These are phyloP conservation scores for Procambarus clarkii DNA, from an alignment of 1,140 invertebrate genomes.

Conservation along the genomic window DNA sequence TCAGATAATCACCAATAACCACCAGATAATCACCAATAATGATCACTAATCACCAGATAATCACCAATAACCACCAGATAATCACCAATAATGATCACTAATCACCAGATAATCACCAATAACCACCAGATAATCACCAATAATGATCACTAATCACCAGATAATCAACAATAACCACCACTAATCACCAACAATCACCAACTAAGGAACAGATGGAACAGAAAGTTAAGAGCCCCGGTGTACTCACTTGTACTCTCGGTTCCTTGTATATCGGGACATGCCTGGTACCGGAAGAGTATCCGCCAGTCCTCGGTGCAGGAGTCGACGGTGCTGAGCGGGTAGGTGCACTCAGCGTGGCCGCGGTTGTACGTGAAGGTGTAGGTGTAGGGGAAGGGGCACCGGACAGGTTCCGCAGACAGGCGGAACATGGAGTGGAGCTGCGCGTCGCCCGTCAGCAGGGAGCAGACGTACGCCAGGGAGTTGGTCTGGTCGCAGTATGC, in stretches of 20 bases:
- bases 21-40: too few species aligned
- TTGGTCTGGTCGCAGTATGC: constrained; percentile 62
- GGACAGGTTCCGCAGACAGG: constrained; percentile 80
- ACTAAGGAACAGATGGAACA: too few species aligned
- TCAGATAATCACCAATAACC: too few species aligned
- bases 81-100: too few species aligned
- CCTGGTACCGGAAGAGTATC: constrained; percentile 90
- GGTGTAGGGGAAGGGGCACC: constrained; percentile 79
- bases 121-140: too few species aligned
- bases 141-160: too few species aligned
- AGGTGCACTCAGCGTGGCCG: constrained; percentile 85
- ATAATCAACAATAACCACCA: too few species aligned
- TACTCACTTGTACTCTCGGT: constrained; percentile 69
- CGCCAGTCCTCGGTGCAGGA: constrained; percentile 88
- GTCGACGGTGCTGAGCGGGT: constrained; percentile 86
- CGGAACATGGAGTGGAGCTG: constrained; percentile 91
- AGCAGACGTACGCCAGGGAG: constrained; percentile 79
- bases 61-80: too few species aligned
- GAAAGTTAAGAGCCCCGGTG: too few species aligned
- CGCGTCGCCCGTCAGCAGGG: constrained; percentile 90
- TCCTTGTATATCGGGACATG: constrained; percentile 87
- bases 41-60: too few species aligned
- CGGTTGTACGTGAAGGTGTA: constrained; percentile 90
- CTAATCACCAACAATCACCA: too few species aligned
- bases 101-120: too few species aligned